These are phyloP conservation scores for Drosophila mettleri DNA, from an alignment of 2,888 invertebrate species.

Conservation along the genomic window DNA sequence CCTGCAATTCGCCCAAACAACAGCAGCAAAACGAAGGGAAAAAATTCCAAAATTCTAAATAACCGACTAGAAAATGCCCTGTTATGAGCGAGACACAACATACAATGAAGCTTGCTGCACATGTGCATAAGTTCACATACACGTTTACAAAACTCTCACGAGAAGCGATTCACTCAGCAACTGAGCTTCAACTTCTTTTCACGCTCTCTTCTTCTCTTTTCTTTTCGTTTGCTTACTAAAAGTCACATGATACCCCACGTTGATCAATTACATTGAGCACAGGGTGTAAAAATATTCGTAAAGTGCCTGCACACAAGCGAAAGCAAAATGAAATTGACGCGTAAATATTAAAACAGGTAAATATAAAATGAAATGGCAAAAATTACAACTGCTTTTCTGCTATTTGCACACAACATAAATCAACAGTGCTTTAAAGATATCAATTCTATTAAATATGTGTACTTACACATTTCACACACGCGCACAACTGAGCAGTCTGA, in stretches of 20 bases:
- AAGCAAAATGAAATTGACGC: constrained; percentile 63
- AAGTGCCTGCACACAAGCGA: constrained; percentile 56
- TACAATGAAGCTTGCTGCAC: neutral
- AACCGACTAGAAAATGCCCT: neutral
- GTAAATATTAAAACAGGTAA: constrained; percentile 62
- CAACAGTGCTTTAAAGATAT: constrained; percentile 42
- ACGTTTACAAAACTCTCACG: too few species aligned
- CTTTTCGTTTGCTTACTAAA: neutral
- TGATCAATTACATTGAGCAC: neutral
- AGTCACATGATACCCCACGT: neutral
- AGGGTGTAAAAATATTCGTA: constrained; percentile 33
- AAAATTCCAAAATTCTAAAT: neutral
- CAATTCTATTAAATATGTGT: constrained; percentile 11
- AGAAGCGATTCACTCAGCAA: neutral
- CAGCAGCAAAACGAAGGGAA: constrained; percentile 3
- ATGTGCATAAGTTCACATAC: neutral
- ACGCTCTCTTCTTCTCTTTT: neutral
- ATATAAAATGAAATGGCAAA: constrained; percentile 54
- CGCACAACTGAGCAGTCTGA: neutral
- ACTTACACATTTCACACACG: neutral
- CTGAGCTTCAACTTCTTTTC: neutral
- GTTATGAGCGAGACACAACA: neutral
- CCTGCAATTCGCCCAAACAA: constrained; percentile 31
- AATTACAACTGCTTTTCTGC: constrained; percentile 52
- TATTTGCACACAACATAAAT: constrained; percentile 48